Conservation (phyloP, 2,113 vertebrate genomes). For the Chlorodrepanis virens region DNA sequence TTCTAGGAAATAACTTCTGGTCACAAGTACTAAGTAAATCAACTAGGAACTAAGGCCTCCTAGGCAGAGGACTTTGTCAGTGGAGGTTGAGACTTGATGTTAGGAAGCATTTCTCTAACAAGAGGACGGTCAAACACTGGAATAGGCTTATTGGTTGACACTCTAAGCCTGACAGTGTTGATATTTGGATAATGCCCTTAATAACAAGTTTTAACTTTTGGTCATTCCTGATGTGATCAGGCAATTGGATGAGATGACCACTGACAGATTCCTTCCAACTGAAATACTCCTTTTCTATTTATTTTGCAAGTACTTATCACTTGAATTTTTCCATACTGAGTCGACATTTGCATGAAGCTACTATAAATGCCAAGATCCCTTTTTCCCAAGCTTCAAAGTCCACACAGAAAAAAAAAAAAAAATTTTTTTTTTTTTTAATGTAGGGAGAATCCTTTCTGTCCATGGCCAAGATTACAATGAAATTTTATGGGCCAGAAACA, state of each 20-base stretch:
- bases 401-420: neutral
- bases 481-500: neutral
- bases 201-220: neutral
- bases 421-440: neutral
- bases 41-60: neutral
- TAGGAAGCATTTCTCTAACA: neutral
- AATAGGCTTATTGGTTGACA: neutral
- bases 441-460: neutral
- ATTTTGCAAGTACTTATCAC: neutral
- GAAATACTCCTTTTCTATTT: neutral
- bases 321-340: neutral
- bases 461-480: neutral
- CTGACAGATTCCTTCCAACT: neutral
- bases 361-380: neutral
- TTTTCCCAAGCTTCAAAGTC: neutral
- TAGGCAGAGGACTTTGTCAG: neutral
- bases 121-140: neutral
- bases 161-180: neutral
- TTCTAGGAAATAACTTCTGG: neutral
- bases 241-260: neutral
- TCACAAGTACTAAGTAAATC: neutral
- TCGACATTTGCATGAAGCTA: neutral
- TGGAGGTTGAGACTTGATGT: neutral
- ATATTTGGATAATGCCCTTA: neutral
- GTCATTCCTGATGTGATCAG: neutral